A percentile compares a stretch with the other conserved stretches of the same genome.
Conservation (phyloP, 92 coral and sea anemone species). For the Parazoanthus atlanticus region DNA sequence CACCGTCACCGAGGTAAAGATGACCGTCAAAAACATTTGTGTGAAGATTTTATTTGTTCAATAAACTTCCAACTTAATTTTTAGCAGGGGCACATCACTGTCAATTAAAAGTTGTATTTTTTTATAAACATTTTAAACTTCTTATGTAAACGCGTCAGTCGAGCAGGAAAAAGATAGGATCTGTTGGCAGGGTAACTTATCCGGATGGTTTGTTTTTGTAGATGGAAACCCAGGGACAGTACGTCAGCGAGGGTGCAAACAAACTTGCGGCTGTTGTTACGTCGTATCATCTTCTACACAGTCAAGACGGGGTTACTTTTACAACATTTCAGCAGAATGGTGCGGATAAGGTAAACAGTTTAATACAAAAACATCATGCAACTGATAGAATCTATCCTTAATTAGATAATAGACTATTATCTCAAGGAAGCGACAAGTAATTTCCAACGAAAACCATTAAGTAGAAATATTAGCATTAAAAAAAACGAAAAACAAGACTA, state of each 20-base stretch:
- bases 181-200: too few species aligned
- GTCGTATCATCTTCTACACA: constrained; percentile 20
- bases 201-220: neutral
- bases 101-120: too few species aligned
- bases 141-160: too few species aligned
- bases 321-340: constrained; percentile 35
- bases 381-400: neutral
- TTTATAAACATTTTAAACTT: too few species aligned
- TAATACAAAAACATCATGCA: neutral
- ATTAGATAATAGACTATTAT: too few species aligned
- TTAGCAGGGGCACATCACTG: too few species aligned
- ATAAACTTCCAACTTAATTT: neutral
- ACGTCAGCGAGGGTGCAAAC: neutral
- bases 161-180: too few species aligned
- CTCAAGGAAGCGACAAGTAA: too few species aligned
- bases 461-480: too few species aligned
- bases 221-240: constrained; percentile 37
- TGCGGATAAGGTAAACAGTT: neutral
- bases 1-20: constrained; percentile 27
- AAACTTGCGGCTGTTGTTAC: constrained; percentile 16
- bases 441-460: too few species aligned
- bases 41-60: neutral
- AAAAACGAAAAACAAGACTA: too few species aligned
- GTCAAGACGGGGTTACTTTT: constrained; percentile 3
- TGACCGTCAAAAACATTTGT: neutral